Evolutionary conservation across 92 coral and sea anemone genomes (phyloP).

Genomic region (Bergia puertoricense): DNA sequence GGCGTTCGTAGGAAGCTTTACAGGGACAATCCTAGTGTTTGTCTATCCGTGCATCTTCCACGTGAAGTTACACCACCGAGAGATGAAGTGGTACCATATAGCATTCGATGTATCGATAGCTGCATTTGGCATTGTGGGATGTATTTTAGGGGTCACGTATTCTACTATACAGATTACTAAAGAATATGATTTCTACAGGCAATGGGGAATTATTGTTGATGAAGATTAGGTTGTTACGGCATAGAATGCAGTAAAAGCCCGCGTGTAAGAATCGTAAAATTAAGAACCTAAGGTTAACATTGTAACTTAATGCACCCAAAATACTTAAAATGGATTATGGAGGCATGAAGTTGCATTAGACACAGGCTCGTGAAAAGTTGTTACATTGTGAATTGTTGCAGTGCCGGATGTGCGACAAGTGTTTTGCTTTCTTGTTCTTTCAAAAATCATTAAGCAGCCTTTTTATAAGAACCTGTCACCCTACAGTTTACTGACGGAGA

Average conservation of each 20-base stretch:
- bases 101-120: conserved; percentile 66
- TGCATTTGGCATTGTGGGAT: conserved; percentile 70
- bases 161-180: conserved; percentile 85
- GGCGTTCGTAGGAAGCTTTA: conserved; percentile 92
- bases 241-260: neutral
- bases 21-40: conserved; percentile 83
- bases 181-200: conserved; percentile 84
- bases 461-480: too few species aligned
- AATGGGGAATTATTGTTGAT: conserved; percentile 92
- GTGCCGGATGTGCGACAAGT: too few species aligned
- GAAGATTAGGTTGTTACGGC: conserved; percentile 42
- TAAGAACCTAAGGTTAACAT: too few species aligned
- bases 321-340: too few species aligned
- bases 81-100: conserved; percentile 81
- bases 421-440: too few species aligned
- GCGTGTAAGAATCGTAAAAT: too few species aligned
- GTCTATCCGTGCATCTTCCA: conserved; percentile 89
- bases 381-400: too few species aligned
- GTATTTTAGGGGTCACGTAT: conserved; percentile 72
- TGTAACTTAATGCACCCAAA: too few species aligned
- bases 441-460: too few species aligned
- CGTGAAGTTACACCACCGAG: conserved; percentile 74
- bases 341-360: too few species aligned
- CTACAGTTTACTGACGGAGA: too few species aligned
- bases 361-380: too few species aligned